Base-by-base conservation (phyloP, 2,888 invertebrate genomes). In the Agrotis clavis region DNA sequence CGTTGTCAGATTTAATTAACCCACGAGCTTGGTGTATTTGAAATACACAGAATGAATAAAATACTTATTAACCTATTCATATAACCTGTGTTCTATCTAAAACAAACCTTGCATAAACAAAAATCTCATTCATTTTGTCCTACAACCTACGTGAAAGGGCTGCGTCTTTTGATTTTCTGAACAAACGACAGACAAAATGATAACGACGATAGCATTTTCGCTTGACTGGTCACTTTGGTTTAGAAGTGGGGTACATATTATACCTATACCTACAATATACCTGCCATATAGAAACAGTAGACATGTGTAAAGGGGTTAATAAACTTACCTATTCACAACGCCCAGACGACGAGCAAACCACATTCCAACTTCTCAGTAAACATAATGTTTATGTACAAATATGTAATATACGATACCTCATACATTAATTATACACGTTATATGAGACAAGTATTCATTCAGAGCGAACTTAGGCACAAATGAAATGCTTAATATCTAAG, bases 401-500 rank as follows among this genome's bases (percentile, higher is more conserved):
- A 53, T 16, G 30, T 41, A 60, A 25, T 59, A 16, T 2, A 21
- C n/a, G 50, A 6, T 74, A 41, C 48, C 5, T 9, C 11, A 30
- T n/a, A 53, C 7, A 63, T 74, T 62, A 63, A 53, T 75, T 74
- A 60, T 30, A 4, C 9, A 13, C 25, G 57, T 21, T 59, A 13
- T 45, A 41, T 53, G n/a, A 64, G 53, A 19, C 30, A 79, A 75
- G 74, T 60, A 54, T 74, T 64, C 48, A 21, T n/a, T n/a, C n/a
- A 30, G 50, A 19, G 16, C 48, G 0, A 30, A 53, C 30, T 7
- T 54, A 25, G 11, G 18, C 50, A 48, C 45, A 77, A 62, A 57
- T 77, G 65, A 65, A 81, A 69, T 81, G 69, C 77, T 77, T 62
- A 77, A 57, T 69, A 77, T 16, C 7, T 9, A 16, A 69, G 53